Conservation (phyloP, 2,113 vertebrate species). For the Oryzias curvinotus region DNA sequence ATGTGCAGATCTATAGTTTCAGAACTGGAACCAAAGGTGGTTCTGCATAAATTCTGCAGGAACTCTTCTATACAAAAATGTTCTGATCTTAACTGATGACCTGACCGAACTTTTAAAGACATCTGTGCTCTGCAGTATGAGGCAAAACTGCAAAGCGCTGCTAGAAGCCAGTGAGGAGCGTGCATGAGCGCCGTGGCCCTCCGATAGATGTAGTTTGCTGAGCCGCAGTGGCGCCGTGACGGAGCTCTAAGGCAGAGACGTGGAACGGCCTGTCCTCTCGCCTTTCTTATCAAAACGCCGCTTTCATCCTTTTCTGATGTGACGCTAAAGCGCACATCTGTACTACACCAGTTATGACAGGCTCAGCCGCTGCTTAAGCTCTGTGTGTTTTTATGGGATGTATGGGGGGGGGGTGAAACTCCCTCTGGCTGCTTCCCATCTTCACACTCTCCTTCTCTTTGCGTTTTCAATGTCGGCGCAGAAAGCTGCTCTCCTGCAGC, state of each 20-base stretch:
- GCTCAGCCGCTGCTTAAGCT: constrained; percentile 31
- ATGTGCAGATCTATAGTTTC: no score
- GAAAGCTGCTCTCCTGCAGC: constrained; percentile 23
- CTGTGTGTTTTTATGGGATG: constrained; percentile 19
- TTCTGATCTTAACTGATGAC: no score
- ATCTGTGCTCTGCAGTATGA: no score
- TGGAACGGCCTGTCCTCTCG: constrained; percentile 29
- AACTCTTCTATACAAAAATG: no score
- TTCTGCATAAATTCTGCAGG: no score
- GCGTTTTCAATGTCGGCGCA: constrained; percentile 22
- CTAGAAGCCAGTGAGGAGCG: no score
- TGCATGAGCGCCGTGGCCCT: no score
- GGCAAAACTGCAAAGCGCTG: no score
- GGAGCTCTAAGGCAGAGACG: constrained; percentile 16
- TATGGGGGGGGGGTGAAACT: neutral
- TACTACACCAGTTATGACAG: constrained; percentile 24
- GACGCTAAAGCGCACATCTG: constrained; percentile 32
- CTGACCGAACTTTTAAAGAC: no score
- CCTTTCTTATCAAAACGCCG: constrained; percentile 27
- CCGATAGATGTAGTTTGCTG: neutral
- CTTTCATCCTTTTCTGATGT: constrained; percentile 34
- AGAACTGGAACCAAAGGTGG: no score
- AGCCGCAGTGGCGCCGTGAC: constrained; percentile 5
- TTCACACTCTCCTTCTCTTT: constrained; percentile 20
- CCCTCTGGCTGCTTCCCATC: constrained; percentile 22